Conservation (phyloP, 2,888 invertebrate genomes). For the Drosophila fungiperda region DNA sequence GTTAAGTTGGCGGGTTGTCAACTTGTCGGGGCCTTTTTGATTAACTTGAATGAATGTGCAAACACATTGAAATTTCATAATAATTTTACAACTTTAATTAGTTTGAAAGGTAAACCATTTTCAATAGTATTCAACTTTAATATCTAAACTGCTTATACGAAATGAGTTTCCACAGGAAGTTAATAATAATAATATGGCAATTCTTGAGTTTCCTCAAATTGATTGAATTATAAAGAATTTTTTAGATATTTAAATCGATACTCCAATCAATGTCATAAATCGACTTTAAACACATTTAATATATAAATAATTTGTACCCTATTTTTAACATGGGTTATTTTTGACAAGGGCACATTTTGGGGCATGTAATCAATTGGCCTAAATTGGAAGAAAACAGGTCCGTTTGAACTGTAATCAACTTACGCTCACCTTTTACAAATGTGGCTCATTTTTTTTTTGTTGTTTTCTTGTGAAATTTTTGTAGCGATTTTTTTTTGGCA, state of each 20-base stretch:
- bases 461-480: neutral
- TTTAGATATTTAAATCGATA: neutral
- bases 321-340: constrained; percentile 2
- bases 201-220: neutral
- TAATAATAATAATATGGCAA: neutral
- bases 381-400: neutral
- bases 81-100: constrained; percentile 19
- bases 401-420: constrained; percentile 19
- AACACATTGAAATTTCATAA: constrained; percentile 12
- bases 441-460: neutral
- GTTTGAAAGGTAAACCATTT: no score
- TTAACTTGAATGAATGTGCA: constrained; percentile 31
- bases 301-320: neutral
- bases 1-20: constrained; percentile 1
- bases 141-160: neutral
- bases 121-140: neutral
- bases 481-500: constrained; percentile 1
- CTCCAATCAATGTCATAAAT: neutral
- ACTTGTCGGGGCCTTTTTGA: constrained; percentile 30
- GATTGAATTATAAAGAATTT: neutral
- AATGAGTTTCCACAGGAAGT: neutral
- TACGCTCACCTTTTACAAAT: constrained; percentile 4
- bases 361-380: neutral
- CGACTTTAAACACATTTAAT: neutral
- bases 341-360: constrained; percentile 6